phyloP scores from a whole-genome alignment of 1,140 invertebrate species.

The Myzus persicae region DNA sequence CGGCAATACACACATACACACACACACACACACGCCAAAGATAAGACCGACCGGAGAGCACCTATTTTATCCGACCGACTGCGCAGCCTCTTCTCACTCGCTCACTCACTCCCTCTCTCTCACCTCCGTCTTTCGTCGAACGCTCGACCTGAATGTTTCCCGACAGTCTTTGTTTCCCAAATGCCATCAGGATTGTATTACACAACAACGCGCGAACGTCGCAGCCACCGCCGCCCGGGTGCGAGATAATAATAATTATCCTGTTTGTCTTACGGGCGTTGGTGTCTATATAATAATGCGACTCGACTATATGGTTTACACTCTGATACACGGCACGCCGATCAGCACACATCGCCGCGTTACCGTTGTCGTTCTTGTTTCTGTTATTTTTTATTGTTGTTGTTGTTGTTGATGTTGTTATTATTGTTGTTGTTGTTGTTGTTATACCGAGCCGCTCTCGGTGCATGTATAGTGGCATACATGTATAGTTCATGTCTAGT shows the following conservation, averaged over 20 bases:
- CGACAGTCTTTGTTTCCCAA: constrained; percentile 31
- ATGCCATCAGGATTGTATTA: constrained; percentile 26
- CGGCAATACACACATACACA: background rate
- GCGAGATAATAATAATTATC: constrained; percentile 35
- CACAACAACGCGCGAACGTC: background rate
- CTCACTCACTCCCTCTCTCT: background rate
- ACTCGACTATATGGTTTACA: background rate
- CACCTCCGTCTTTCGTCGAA: background rate
- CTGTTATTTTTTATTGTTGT: background rate
- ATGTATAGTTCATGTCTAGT: background rate
- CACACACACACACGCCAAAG: background rate
- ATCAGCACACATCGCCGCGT: background rate
- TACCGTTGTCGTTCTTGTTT: background rate
- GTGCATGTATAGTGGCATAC: background rate
- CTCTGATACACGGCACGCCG: background rate
- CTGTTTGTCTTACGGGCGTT: constrained; percentile 24
- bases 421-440: background rate
- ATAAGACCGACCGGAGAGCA: background rate
- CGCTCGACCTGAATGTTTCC: constrained; percentile 28
- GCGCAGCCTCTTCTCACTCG: background rate
- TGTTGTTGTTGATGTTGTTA: background rate
- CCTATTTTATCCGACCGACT: background rate
- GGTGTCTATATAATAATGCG: background rate
- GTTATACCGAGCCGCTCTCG: background rate
- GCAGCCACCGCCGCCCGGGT: background rate